Base-by-base conservation (phyloP, 2,113 vertebrate species). In the Lagopus leucura region DNA sequence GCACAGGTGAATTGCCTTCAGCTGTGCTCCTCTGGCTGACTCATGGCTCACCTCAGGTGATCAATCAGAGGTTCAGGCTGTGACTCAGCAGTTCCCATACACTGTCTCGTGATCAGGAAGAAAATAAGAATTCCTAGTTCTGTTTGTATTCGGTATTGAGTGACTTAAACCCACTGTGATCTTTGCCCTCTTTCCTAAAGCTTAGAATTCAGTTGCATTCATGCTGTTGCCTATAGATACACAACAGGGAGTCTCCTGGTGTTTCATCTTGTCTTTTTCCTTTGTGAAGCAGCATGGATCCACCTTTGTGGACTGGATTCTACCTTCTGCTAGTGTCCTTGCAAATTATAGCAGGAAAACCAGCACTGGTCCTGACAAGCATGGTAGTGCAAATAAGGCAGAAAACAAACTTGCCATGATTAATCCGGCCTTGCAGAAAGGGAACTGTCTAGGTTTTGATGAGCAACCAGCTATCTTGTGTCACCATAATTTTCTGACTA, bases 81-180 rank as follows among this genome's bases (percentile, higher is more conserved):
- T n/a, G n/a, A n/a, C n/a, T n/a, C n/a, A n/a, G n/a, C n/a, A n/a
- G n/a, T n/a, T n/a, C n/a, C n/a, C n/a, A n/a, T n/a, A n/a, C n/a
- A n/a, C 32, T 43, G 0, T 81, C 22, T 75, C 1, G 0, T 17
- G 10, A 47, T 82, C 5, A 60, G 38, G 34, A 83, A 40, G 38
- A 72, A 86, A 74, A 12, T 36, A 54, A 86, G 32, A 82, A 42
- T 78, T 89, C 19, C 32, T 55, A 38, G 13, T 75, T 64, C 24
- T 3, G 1, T 87, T 75, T 92, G n/a, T 25, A 7, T 60, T n/a
- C 28, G 9, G 2, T 5, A 6, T 60, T 55, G 38, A 87, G 34
- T 14, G 25, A 45, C n/a, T 72, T 60, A 50, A 86, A 77, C 27
- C 21, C 12, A 16, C 30, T 64, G 32, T 75, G 47, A 38, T 86